A percentile compares a stretch with the other conserved stretches of the same genome.
Evolutionary conservation across 37 sponge, comb jelly and placozoan genomes (phyloP).

Genomic region (Spongilla lacustris): DNA sequence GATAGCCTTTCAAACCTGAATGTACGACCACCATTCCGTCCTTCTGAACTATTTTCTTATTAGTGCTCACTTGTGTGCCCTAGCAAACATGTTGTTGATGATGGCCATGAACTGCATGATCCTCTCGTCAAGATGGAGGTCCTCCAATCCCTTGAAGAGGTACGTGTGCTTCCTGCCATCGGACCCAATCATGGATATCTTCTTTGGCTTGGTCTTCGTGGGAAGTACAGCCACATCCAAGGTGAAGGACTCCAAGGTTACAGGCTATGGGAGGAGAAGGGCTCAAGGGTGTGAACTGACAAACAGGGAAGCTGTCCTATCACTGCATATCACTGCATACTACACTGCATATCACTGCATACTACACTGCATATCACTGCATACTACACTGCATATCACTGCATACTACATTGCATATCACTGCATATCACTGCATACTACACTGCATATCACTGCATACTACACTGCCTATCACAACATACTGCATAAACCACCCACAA

Average conservation of each 20-base stretch:
- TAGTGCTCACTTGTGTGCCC: constrained; percentile 70
- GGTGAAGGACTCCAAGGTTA: constrained; percentile 77
- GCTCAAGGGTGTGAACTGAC: background rate
- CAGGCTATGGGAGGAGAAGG: constrained; percentile 36
- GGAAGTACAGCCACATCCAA: constrained; percentile 93
- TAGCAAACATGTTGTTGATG: constrained; percentile 93
- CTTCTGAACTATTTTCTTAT: background rate
- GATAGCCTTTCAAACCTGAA: too few relatives aligned
- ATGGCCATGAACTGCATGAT: constrained; percentile 98
- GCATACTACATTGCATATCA: background rate
- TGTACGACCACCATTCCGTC: background rate
- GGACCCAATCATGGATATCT: constrained; percentile 94
- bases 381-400: too few relatives aligned
- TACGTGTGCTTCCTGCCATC: constrained; percentile 96
- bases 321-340: background rate
- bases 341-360: background rate
- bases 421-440: background rate
- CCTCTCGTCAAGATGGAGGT: constrained; percentile 96
- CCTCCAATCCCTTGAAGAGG: constrained; percentile 97
- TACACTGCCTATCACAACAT: background rate
- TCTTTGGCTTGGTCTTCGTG: constrained; percentile 99
- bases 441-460: background rate
- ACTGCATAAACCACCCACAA: too few relatives aligned
- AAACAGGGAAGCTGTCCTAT: too few relatives aligned
- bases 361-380: background rate